A percentile compares a stretch with the other conserved stretches of the same genome.
Conservation (phyloP, 2,888 invertebrate species). For the Athripsodes cinereus region DNA sequence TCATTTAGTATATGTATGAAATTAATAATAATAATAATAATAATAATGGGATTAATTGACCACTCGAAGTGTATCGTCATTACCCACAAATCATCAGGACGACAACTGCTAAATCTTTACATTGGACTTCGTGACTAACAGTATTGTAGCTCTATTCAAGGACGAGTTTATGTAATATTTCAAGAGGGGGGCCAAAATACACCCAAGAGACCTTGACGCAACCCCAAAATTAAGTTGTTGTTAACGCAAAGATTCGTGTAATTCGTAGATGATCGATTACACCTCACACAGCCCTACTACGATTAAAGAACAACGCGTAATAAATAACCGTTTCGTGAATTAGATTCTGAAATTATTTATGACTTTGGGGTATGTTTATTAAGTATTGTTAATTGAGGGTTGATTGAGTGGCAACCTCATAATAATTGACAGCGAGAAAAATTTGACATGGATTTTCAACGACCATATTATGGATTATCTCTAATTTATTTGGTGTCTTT, state of each 20-base stretch:
- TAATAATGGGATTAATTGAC: too few relatives aligned
- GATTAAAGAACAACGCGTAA: too few relatives aligned
- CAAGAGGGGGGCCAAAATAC: not conserved
- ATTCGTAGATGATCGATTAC: not conserved
- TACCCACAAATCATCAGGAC: too few relatives aligned
- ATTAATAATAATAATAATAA: too few relatives aligned
- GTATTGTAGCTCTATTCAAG: too few relatives aligned
- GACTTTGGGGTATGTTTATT: not conserved
- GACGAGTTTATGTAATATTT: not conserved
- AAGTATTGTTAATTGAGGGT: not conserved
- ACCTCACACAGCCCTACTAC: not conserved
- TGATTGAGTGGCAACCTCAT: not conserved
- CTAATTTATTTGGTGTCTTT: too few relatives aligned
- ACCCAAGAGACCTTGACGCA: not conserved
- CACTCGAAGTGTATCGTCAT: too few relatives aligned
- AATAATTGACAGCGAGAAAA: too few relatives aligned
- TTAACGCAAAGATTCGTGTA: not conserved
- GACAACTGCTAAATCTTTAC: not conserved
- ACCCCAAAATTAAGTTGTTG: not conserved
- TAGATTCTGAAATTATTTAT: not conserved
- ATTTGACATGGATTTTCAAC: too few relatives aligned
- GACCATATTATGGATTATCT: too few relatives aligned
- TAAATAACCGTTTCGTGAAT: too few relatives aligned
- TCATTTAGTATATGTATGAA: too few relatives aligned
- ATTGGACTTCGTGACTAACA: not conserved